Conservation (phyloP, 2,797 vertebrate genomes). For the Phataginus tricuspis region DNA sequence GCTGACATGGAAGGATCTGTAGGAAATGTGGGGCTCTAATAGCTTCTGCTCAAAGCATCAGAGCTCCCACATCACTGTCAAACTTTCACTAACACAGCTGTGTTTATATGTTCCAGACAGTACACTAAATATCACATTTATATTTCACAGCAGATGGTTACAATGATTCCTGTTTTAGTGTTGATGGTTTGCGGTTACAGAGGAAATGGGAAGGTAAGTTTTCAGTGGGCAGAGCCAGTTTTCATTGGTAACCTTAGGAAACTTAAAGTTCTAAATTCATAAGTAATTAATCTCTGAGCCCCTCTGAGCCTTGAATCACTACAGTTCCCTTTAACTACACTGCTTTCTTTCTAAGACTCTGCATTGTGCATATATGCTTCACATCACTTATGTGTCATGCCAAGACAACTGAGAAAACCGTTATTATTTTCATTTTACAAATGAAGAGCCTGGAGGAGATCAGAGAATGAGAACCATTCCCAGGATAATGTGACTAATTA, state of each 20-base stretch:
- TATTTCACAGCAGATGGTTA: not conserved
- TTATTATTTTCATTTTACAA: not conserved
- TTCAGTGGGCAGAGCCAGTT: not conserved
- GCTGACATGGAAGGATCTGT: not conserved
- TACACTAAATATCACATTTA: not conserved
- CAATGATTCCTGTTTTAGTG: no score
- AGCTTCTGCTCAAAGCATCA: not conserved
- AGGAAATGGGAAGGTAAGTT: not conserved
- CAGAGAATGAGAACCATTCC: not conserved
- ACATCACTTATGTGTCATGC: not conserved
- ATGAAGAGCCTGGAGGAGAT: not conserved
- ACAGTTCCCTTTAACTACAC: not conserved
- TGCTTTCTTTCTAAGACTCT: not conserved
- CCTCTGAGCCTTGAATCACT: not conserved
- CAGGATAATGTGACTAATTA: not conserved
- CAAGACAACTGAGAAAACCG: not conserved
- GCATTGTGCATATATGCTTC: not conserved
- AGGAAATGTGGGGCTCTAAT: not conserved
- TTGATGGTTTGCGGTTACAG: not conserved
- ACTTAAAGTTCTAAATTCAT: not conserved
- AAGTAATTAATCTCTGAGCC: not conserved
- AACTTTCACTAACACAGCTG: not conserved
- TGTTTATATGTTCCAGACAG: not conserved
- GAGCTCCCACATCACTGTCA: not conserved
- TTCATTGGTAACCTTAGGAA: not conserved